These are phyloP conservation scores for Laspeyria flexula DNA, from an alignment of 2,888 invertebrate genomes.

Conservation along the genomic window DNA sequence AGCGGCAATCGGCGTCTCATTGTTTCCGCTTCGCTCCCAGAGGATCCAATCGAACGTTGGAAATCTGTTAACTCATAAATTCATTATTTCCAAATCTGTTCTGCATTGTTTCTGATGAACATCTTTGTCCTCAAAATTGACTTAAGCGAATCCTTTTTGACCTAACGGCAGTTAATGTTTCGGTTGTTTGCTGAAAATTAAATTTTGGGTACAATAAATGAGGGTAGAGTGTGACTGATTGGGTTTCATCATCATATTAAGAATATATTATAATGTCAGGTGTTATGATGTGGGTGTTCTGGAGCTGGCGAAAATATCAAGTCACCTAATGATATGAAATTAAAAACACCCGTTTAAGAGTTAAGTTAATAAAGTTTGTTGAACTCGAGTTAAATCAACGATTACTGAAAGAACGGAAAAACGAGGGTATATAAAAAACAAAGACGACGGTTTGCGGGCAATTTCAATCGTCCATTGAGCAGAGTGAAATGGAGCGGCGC, in stretches of 20 bases:
- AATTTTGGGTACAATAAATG: constrained; percentile 65
- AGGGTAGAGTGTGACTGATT: constrained; percentile 63
- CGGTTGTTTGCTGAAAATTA: constrained; percentile 69
- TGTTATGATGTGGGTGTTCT: constrained; percentile 49
- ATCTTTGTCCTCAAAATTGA: constrained; percentile 79
- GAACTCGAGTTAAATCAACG: constrained; percentile 64
- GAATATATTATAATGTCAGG: constrained; percentile 36
- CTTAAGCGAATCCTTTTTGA: constrained; percentile 60
- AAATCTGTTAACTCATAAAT: constrained; percentile 74
- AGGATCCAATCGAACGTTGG: constrained; percentile 58
- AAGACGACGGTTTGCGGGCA: constrained; percentile 62
- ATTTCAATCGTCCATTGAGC: constrained; percentile 75
- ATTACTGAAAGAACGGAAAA: constrained; percentile 67
- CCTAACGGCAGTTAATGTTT: constrained; percentile 58
- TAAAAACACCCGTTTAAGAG: constrained; percentile 49
- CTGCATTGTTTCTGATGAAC: constrained; percentile 80
- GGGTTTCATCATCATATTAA: constrained; percentile 59
- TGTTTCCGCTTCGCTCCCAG: constrained; percentile 72
- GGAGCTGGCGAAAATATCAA: constrained; percentile 31
- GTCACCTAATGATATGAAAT: constrained; percentile 54
- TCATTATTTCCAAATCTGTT: constrained; percentile 73
- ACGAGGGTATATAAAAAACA: constrained; percentile 62
- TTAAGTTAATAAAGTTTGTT: constrained; percentile 59
- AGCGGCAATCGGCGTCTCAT: constrained; percentile 65
- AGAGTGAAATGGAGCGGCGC: constrained; percentile 70